These are phyloP conservation scores for Carpatolechia fugitivella DNA, from an alignment of 2,888 invertebrate species.

Conservation along the genomic window DNA sequence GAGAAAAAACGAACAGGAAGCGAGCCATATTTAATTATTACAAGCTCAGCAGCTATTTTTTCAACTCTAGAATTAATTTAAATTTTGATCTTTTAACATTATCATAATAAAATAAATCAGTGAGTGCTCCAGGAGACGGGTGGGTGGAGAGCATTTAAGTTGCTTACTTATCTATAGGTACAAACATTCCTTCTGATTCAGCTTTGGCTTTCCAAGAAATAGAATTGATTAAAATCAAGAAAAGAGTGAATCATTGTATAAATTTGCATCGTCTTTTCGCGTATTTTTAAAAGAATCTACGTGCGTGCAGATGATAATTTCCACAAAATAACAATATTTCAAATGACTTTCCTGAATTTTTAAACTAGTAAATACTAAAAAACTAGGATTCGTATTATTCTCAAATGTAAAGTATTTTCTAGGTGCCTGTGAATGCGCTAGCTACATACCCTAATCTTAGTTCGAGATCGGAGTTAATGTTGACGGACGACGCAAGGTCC, in stretches of 20 bases:
- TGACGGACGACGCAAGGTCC: conserved; percentile 41
- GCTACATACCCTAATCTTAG: conserved; percentile 41
- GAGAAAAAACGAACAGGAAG: conserved; percentile 48
- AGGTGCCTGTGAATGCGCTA: conserved; percentile 17
- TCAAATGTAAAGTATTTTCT: background rate
- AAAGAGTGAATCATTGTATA: no score
- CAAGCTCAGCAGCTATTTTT: conserved; percentile 53
- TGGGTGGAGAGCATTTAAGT: conserved; percentile 18
- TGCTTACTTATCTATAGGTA: background rate
- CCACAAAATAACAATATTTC: no score
- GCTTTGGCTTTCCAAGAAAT: background rate
- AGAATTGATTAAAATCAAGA: background rate
- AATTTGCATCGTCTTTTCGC: no score
- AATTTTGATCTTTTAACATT: conserved; percentile 53
- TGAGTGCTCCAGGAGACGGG: conserved; percentile 32
- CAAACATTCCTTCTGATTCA: background rate
- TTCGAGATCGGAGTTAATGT: conserved; percentile 35
- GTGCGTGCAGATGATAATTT: no score
- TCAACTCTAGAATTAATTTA: conserved; percentile 59
- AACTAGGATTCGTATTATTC: background rate
- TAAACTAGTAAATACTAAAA: background rate
- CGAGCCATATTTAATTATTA: conserved; percentile 61
- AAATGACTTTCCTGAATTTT: no score
- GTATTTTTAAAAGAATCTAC: background rate
- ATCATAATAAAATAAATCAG: conserved; percentile 60